Evolutionary conservation across 2,888 invertebrate species (phyloP).

Genomic region (Apamea epomidion): DNA sequence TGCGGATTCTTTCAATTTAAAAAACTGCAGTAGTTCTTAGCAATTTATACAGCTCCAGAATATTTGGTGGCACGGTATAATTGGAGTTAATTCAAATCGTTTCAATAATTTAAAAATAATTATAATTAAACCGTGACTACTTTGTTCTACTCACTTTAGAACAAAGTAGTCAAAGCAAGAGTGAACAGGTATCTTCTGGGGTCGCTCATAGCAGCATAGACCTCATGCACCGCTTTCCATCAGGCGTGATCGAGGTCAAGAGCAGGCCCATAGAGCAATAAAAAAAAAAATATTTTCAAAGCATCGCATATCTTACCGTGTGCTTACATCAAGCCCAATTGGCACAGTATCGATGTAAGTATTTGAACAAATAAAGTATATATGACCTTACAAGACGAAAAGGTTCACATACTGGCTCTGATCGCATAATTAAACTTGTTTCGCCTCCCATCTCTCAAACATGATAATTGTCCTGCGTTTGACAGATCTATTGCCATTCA

Average conservation of each 20-base stretch:
- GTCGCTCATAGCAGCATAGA: not conserved
- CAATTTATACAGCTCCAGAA: not conserved
- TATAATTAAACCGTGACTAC: not conserved
- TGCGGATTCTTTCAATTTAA: not conserved
- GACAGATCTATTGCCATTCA: slow-evolving; percentile 55
- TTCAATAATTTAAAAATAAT: not conserved
- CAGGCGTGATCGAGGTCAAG: not conserved
- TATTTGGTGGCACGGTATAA: too few species aligned
- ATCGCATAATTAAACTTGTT: slow-evolving; percentile 27
- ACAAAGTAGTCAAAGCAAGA: not conserved
- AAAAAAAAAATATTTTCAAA: not conserved
- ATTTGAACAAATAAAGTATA: slow-evolving; percentile 1
- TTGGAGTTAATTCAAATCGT: too few species aligned
- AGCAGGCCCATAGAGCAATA: too few species aligned
- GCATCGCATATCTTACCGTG: not conserved
- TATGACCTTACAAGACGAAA: not conserved
- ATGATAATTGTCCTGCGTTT: slow-evolving; percentile 44
- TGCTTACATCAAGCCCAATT: not conserved
- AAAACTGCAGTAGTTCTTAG: not conserved
- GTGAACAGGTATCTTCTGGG: not conserved
- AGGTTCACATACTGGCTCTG: slow-evolving; percentile 23
- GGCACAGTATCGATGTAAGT: not conserved
- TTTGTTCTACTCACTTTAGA: not conserved
- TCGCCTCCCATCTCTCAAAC: slow-evolving; percentile 21
- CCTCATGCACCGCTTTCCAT: not conserved